phyloP scores from a whole-genome alignment of 2,797 vertebrate species.

The Macropus fuliginosus region DNA sequence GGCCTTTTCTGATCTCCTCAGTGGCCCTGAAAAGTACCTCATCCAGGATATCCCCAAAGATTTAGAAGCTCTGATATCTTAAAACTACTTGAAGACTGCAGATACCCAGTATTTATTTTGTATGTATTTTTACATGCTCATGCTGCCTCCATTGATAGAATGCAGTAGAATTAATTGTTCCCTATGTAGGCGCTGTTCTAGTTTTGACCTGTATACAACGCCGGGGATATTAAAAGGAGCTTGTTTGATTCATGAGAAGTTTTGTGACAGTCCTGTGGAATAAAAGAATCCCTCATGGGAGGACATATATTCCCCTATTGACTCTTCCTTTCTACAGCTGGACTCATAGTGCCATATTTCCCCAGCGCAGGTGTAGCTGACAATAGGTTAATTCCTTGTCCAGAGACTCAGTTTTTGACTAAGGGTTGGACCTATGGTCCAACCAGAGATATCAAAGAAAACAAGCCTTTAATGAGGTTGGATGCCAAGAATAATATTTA shows the following conservation, averaged over 20 bases:
- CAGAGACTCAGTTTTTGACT: neutral
- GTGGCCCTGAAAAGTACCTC: neutral
- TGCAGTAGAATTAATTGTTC: neutral
- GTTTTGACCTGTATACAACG: neutral
- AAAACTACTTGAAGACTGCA: neutral
- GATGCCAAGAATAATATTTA: neutral
- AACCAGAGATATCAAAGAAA: neutral
- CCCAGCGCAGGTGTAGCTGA: neutral
- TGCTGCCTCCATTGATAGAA: neutral
- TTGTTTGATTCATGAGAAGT: neutral
- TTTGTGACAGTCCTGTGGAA: neutral
- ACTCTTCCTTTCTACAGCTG: neutral
- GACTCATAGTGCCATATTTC: neutral
- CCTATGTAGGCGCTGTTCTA: neutral
- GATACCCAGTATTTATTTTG: neutral
- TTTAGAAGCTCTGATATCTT: neutral
- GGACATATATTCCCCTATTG: neutral
- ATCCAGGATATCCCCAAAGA: neutral
- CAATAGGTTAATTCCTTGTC: neutral
- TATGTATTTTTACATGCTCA: neutral
- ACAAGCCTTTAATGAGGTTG: neutral
- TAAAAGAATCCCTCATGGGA: neutral
- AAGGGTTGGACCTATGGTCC: neutral
- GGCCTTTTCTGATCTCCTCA: neutral
- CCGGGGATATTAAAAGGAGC: neutral